phyloP scores from a whole-genome alignment of 2,888 invertebrate genomes.

The Keiferia lycopersicella region DNA sequence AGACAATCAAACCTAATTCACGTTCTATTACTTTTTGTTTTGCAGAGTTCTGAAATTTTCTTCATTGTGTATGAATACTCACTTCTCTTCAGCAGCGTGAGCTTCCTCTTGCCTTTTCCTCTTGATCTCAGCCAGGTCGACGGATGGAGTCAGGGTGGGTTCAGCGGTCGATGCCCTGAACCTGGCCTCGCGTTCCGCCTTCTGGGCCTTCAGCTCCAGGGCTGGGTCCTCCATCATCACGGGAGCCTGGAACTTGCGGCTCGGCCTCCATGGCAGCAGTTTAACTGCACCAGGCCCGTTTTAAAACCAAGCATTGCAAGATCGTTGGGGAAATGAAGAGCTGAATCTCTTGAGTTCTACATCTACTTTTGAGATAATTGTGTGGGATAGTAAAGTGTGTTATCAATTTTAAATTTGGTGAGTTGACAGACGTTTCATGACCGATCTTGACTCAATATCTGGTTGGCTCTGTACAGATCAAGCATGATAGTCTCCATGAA shows the following conservation, averaged over 20 bases:
- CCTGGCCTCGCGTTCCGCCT: conserved; percentile 83
- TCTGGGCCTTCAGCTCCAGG: conserved; percentile 82
- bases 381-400: not conserved
- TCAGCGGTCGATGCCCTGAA: conserved; percentile 79
- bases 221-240: conserved; percentile 81
- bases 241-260: conserved; percentile 84
- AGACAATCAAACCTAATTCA: not conserved
- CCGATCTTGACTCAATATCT: not conserved
- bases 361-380: not conserved
- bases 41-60: not conserved
- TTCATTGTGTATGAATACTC: conserved; percentile 38
- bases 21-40: not conserved
- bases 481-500: no score
- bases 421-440: not conserved
- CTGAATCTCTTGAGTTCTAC: conserved; percentile 23
- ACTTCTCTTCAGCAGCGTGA: conserved; percentile 83
- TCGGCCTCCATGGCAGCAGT: conserved; percentile 85
- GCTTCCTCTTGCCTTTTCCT: conserved; percentile 84
- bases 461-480: not conserved
- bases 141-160: conserved; percentile 72
- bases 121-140: conserved; percentile 77
- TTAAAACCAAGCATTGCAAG: conserved; percentile 53
- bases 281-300: conserved; percentile 78
- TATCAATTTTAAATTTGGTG: not conserved
- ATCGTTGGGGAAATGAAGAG: conserved; percentile 58